Conservation (phyloP, 1,140 invertebrate genomes). For the Plodia interpunctella region DNA sequence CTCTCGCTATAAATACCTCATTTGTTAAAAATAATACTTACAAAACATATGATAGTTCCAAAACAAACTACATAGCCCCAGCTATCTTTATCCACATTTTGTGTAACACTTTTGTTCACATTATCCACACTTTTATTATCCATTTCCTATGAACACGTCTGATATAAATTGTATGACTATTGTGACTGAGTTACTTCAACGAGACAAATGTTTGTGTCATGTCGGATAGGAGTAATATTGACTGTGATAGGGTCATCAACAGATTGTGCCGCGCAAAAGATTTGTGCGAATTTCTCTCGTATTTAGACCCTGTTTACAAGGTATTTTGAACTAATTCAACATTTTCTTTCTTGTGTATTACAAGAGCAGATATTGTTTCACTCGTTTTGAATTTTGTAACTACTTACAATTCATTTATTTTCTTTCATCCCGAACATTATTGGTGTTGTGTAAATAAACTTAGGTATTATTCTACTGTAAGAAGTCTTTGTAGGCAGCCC, state of each 20-base stretch:
- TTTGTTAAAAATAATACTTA: conserved; percentile 64
- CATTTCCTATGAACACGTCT: conserved; percentile 19
- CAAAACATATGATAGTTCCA: conserved; percentile 78
- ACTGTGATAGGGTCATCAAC: not conserved
- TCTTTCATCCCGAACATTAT: too few species aligned
- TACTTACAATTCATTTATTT: too few species aligned
- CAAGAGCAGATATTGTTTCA: too few species aligned
- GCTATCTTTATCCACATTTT: conserved; percentile 47
- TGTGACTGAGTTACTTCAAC: conserved; percentile 5
- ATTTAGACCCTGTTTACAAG: too few species aligned
- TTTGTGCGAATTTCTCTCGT: too few species aligned
- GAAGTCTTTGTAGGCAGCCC: not conserved
- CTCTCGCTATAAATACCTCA: conserved; percentile 11
- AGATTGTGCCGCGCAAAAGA: not conserved
- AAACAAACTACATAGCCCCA: conserved; percentile 81
- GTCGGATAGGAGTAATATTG: not conserved
- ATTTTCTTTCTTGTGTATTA: too few species aligned
- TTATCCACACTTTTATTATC: conserved; percentile 15
- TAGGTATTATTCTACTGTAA: too few species aligned
- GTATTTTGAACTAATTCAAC: too few species aligned
- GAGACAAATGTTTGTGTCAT: not conserved
- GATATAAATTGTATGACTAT: not conserved
- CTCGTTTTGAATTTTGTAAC: too few species aligned
- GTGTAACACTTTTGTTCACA: conserved; percentile 9
- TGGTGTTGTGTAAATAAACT: too few species aligned